Conservation (phyloP, 2,797 vertebrate species). For the Lateolabrax maculatus region DNA sequence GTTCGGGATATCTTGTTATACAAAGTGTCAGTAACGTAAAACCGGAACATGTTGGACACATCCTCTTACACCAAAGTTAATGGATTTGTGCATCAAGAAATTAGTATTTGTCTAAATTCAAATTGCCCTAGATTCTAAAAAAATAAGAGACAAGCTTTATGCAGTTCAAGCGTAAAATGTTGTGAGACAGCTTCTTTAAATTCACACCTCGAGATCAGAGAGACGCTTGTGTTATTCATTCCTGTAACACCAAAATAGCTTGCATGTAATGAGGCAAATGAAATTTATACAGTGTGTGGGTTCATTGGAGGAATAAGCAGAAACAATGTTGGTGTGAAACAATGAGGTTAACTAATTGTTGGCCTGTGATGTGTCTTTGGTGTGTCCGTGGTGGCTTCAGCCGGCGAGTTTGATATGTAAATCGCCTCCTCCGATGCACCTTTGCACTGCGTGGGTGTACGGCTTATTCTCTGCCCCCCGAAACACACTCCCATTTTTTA, state of each 20-base stretch:
- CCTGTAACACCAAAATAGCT: neutral
- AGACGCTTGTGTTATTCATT: neutral
- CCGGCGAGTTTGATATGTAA: constrained; percentile 27
- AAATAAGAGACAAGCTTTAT: neutral
- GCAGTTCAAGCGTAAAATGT: constrained; percentile 4
- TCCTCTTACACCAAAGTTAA: neutral
- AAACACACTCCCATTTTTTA: constrained; percentile 44
- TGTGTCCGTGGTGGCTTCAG: constrained; percentile 25
- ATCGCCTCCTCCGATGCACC: constrained; percentile 32
- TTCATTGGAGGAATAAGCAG: constrained; percentile 7
- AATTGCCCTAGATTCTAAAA: neutral
- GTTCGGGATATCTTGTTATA: neutral
- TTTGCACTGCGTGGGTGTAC: constrained; percentile 26
- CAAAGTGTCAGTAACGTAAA: neutral
- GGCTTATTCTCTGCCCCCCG: constrained; percentile 26
- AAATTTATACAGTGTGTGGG: constrained; percentile 4
- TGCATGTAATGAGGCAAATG: constrained; percentile 15
- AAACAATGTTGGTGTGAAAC: neutral
- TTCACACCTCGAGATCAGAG: constrained; percentile 6
- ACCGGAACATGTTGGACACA: neutral
- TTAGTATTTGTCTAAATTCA: neutral
- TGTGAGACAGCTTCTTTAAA: constrained; percentile 16
- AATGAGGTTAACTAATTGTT: constrained; percentile 27
- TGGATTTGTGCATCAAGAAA: neutral
- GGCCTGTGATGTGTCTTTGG: constrained; percentile 1